Evolutionary conservation across 2,797 vertebrate species (phyloP), one percentile per base, ranked within the genome.

Genomic region (Dermochelys coriacea): DNA sequence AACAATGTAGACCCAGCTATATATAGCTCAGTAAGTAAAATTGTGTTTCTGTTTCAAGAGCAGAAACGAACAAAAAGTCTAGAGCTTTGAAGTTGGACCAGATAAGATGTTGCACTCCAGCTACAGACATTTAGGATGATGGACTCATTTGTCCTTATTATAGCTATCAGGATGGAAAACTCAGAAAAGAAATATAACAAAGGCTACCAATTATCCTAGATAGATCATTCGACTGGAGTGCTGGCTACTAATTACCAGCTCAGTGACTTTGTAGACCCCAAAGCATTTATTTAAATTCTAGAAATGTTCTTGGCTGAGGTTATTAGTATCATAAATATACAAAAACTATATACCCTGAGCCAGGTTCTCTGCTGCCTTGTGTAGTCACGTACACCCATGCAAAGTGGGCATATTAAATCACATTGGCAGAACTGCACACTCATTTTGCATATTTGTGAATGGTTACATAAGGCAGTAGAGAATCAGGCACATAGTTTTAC

Each of bases 151-250:
- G 86, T 91, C 64, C 64, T 92, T 89, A 12, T 88, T 96, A 19
- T 6, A 34, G 75, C 84, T 64, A 10, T 88, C 84, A 75, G 75
- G 75, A 89, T 91, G 37, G 61, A 85, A 93, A 86, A 90, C 16
- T 64, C 87, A 79, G 88, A 80, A 96, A 79, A 88, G 87, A 91
- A 83, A 83, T 93, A 93, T 92, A 92, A 87, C 21, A 81, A 88
- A 83, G 83, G 88, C 89, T 84, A 51, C 89, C 85, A 95, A 68
- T 97, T 97, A 95, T 8, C 93, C 90, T 94, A 96, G 95, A 91
- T 95, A 88, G 85, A 88, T 95, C 94, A 95, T 95, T 94, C 15
- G 79, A 80, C 91, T 87, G 61, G 83, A 68, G 80, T 93, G 83
- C 88, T 91, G 79, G 55, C 94, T 54, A 89, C 95, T 95, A 92